Evolutionary conservation across 2,888 invertebrate species (phyloP).

Genomic region (Zygogramma bicolorata): DNA sequence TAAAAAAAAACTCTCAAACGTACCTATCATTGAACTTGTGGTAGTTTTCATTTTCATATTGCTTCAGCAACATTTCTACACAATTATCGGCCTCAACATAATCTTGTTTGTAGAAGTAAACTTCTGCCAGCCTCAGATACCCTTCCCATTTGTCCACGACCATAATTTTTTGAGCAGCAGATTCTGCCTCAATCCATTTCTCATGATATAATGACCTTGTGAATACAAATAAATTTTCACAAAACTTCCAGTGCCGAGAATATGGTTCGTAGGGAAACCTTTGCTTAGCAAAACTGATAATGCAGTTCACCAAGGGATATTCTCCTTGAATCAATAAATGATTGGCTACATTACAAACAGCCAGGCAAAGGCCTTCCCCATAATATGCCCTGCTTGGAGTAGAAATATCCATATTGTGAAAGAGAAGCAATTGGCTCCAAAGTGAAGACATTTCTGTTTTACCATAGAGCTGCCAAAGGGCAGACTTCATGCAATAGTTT

Average conservation of each 20-base stretch:
- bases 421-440: slow-evolving; percentile 82
- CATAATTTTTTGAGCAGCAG: slow-evolving; percentile 76
- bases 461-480: slow-evolving; percentile 90
- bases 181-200: slow-evolving; percentile 79
- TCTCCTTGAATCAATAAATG: slow-evolving; percentile 70
- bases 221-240: slow-evolving; percentile 71
- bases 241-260: slow-evolving; percentile 76
- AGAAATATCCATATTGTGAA: slow-evolving; percentile 77
- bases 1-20: slow-evolving; percentile 47
- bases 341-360: slow-evolving; percentile 76
- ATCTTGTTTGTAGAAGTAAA: slow-evolving; percentile 71
- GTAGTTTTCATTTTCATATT: slow-evolving; percentile 69
- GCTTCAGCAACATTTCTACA: slow-evolving; percentile 69
- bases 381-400: slow-evolving; percentile 66
- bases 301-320: slow-evolving; percentile 70
- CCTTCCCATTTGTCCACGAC: slow-evolving; percentile 78
- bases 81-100: slow-evolving; percentile 63
- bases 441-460: slow-evolving; percentile 87
- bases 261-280: slow-evolving; percentile 74
- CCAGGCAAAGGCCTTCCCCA: slow-evolving; percentile 78
- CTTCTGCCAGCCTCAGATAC: slow-evolving; percentile 71
- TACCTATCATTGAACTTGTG: slow-evolving; percentile 65
- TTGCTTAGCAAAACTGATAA: slow-evolving; percentile 74
- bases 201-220: slow-evolving; percentile 66
- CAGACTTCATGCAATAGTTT: slow-evolving; percentile 84